A percentile compares a stretch with the other conserved stretches of the same genome.
Evolutionary conservation across 2,888 invertebrate species (phyloP).

Genomic region (Pseudanteris insignis): DNA sequence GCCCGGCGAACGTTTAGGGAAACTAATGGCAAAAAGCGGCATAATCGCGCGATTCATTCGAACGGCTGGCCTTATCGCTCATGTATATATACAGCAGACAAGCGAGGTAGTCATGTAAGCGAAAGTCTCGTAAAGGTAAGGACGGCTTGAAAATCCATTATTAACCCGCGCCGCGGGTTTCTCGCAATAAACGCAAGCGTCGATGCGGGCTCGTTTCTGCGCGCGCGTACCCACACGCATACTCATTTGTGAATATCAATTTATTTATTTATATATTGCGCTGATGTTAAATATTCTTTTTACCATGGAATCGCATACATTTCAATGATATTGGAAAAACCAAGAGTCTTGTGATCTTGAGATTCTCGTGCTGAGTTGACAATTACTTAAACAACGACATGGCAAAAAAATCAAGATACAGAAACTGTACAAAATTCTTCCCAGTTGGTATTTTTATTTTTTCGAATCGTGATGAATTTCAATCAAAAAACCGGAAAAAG

Average conservation of each 20-base stretch:
- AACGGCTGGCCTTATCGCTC: slow-evolving; percentile 52
- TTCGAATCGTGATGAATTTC: no score
- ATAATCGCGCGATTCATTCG: slow-evolving; percentile 53
- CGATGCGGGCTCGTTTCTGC: slow-evolving; percentile 38
- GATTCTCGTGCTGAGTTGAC: no score
- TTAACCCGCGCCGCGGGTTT: slow-evolving; percentile 52
- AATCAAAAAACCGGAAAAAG: no score
- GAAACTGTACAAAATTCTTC: no score
- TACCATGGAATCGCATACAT: no score
- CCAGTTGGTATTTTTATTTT: no score
- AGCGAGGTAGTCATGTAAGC: slow-evolving; percentile 52
- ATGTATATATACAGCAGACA: slow-evolving; percentile 59
- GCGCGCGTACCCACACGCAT: no score
- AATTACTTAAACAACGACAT: no score
- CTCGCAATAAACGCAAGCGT: slow-evolving; percentile 53
- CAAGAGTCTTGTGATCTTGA: no score
- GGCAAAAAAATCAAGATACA: no score
- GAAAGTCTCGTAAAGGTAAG: slow-evolving; percentile 59
- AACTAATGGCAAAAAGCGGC: slow-evolving; percentile 58
- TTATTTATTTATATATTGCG: slow-evolving; percentile 15
- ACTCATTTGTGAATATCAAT: no score
- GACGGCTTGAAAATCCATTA: slow-evolving; percentile 62
- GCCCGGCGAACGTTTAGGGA: slow-evolving; percentile 56
- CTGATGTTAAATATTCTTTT: slow-evolving; percentile 18
- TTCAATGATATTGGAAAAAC: no score